Conservation (phyloP, 2,797 vertebrate species). For the Schizopygopsis pylzovi region DNA sequence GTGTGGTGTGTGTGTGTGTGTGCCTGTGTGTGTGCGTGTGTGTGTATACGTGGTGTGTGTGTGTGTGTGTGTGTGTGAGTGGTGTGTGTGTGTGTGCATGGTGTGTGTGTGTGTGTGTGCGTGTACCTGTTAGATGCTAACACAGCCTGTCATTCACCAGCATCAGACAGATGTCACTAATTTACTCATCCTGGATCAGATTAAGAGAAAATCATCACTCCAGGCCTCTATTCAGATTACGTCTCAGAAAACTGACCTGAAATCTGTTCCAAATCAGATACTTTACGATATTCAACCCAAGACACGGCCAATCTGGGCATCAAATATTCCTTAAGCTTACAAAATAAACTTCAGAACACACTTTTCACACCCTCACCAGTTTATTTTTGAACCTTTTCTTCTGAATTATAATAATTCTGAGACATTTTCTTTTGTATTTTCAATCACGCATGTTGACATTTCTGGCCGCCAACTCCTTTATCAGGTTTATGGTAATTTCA, state of each 20-base stretch:
- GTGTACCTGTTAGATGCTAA: slow-evolving; percentile 67
- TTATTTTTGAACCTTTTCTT: too few relatives aligned
- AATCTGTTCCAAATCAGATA: slow-evolving; percentile 53
- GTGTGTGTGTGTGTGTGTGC: not conserved
- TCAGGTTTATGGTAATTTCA: not conserved
- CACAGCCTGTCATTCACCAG: slow-evolving; percentile 71
- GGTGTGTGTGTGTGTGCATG: too few relatives aligned
- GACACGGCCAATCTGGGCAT: not conserved
- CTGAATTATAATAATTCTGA: not conserved
- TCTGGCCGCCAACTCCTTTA: not conserved
- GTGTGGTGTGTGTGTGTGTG: slow-evolving; percentile 54
- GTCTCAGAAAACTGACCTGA: slow-evolving; percentile 63
- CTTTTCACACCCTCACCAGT: not conserved
- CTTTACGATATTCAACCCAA: not conserved
- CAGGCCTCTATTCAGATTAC: slow-evolving; percentile 50
- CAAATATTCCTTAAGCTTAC: slow-evolving; percentile 2
- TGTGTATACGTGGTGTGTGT: slow-evolving; percentile 38
- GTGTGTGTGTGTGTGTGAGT: slow-evolving; percentile 20
- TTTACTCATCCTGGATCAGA: slow-evolving; percentile 64
- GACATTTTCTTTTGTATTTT: not conserved
- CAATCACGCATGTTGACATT: not conserved
- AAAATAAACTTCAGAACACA: slow-evolving; percentile 3
- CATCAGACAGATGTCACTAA: slow-evolving; percentile 72
- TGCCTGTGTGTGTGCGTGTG: slow-evolving; percentile 55
- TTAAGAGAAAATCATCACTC: slow-evolving; percentile 48